Evolutionary conservation across 2,797 vertebrate genomes (phyloP), one percentile per base, ranked within the genome.

Genomic region (Trachops cirrhosus): DNA sequence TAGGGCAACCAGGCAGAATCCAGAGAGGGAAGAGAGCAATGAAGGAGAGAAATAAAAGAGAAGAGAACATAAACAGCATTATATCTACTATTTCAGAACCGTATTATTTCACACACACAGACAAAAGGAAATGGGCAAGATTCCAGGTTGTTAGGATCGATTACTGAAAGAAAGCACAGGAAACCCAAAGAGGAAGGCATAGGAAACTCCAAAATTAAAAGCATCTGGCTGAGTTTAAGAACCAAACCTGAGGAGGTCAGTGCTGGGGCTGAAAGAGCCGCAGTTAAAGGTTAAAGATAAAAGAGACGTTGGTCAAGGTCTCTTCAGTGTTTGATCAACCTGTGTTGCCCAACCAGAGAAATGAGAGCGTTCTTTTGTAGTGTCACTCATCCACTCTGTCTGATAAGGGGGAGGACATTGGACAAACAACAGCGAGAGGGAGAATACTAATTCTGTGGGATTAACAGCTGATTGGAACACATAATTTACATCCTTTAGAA

Each of bases 251-350:
- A 91, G 74, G 48, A 93, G 86, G 46, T 92, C 41, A 89, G 86
- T 21, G 41, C n/a, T 59, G 71, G 48, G 37, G 41, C 26, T 70
- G 62, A 74, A 77, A 94, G 79, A 84, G 41, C 11, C 15, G 41
- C 44, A 78, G 73, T 79, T 78, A 88, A 74, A 96, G 75, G 50
- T 79, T 74, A 88, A 64, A 93, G 91, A 89, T 92, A 77, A 90
- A 73, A 71, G 88, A 95, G 37, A 37, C n/a, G 0, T 5, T 21
- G 46, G 80, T 86, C 93, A 91, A 95, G 93, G 93, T 94, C 62
- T 91, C 46, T 37, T 29, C 48, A 16, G 18, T 85, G 82, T 90
- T 91, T 92, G 59, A 82, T 85, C 54, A 75, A 73, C 74, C 80
- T 68, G 54, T 70, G 73, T 89, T 84, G 71, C 39, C 86, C 79